Base-by-base conservation (phyloP, 2,888 invertebrate species). In the Andrena fulva region DNA sequence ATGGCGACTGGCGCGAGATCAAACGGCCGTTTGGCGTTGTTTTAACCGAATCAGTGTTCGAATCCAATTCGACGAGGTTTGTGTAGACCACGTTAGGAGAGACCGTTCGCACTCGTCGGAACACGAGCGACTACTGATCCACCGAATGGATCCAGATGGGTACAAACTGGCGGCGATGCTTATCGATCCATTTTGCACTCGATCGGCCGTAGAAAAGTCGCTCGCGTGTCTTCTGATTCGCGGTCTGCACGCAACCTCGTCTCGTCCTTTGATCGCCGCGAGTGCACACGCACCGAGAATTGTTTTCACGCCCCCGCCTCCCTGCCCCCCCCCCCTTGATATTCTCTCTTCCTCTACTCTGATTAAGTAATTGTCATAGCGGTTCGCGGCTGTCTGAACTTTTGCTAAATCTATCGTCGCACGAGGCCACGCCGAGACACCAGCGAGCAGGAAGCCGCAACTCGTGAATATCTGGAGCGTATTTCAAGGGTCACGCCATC, bases 291-390 rank as follows among this genome's bases (percentile, higher is more conserved):
- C 20, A 79, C 80, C 67, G 54, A 6, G 2, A 20, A 27, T 31
- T 42, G 42, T 62, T 71, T 78, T 27, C 60, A 79, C 52, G 64
- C 27, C 59, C 24, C 8, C 27, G 24, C 27, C 56, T 24, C 56
- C 12, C 56, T 10, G 24, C 24, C 3, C 10, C 8, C 16, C n/a
- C 20, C 54, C 5, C 50, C 4, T n/a, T 27, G 24, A 24, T 54
- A 10, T 10, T 56, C 24, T 12, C 24, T 24, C 56, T 56, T 56
- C 56, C 52, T 60, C 52, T 20, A 31, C 4, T 60, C 52, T 71
- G 71, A 80, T 80, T 79, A 54, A 24, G 66, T 71, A 79, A 80
- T 80, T 80, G 71, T 12, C 35, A 59, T 20, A 10, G 50, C 42
- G 27, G 24, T 64, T 78, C 27, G 64, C 8, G 52, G 20, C 29